phyloP scores from a whole-genome alignment of 2,113 vertebrate genomes.

The Solenodon paradoxus region DNA sequence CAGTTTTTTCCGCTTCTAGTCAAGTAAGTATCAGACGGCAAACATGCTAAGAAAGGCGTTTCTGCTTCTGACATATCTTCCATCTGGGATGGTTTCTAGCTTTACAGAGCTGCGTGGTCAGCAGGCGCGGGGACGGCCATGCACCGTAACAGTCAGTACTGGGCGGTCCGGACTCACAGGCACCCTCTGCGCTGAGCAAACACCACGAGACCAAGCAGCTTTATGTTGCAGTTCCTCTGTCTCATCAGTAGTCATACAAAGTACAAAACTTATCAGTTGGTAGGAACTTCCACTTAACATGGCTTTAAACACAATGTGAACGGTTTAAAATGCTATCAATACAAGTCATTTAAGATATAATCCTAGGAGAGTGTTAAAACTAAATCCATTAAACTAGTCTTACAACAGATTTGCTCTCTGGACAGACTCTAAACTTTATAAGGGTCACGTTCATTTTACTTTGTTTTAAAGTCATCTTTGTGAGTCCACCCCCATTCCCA shows the following conservation, averaged over 20 bases:
- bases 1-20: background rate
- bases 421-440: background rate
- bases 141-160: background rate
- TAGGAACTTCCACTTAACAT: background rate
- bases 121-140: slow-evolving; percentile 37
- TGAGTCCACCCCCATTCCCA: background rate
- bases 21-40: background rate
- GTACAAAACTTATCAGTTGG: background rate
- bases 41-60: background rate
- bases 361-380: background rate
- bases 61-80: background rate
- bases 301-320: background rate
- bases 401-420: background rate
- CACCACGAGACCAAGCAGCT: background rate
- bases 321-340: background rate
- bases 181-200: slow-evolving; percentile 41
- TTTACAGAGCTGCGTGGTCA: slow-evolving; percentile 13
- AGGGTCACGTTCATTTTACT: background rate
- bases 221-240: no score
- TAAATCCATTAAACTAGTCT: background rate
- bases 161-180: slow-evolving; percentile 37
- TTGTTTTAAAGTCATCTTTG: background rate
- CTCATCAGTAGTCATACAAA: background rate
- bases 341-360: background rate
- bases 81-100: slow-evolving; percentile 21